Base-by-base conservation (phyloP, 1,140 invertebrate genomes). In the Mylabris phalerata region DNA sequence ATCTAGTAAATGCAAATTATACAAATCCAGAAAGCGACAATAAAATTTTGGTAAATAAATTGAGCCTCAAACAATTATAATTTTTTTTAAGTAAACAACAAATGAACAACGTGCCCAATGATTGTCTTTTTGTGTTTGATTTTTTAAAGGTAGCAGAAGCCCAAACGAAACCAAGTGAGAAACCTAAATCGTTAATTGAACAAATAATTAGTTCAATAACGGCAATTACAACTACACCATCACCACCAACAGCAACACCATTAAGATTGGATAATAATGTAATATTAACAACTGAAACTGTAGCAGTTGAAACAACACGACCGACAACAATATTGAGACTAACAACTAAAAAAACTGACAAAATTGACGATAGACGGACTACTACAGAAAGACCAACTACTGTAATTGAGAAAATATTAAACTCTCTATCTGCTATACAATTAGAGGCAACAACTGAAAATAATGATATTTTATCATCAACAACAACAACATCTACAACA, bases 311-410 rank as follows among this genome's bases (percentile, higher is more conserved):
- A 10, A 10, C 41, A 42, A 58, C 59, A 9, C 62, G 60, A 56
- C 56, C 50, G 42, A 68, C 69, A 26, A 71, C 72, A 11, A 73
- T 73, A 26, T 64, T 71, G 48, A 72, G 67, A 64, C 56, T 73
- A 49, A 63, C 70, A 13, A 60, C 58, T 11, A 71, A 68, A 66
- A 69, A 64, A 60, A 48, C 65, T 19, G 63, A 58, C 40, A 56
- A 56, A 47, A 57, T 63, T 61, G 64, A 69, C 61, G 67, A 42
- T 11, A 42, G 3, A 42, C 41, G 41, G 11, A 42, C 4, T 7
- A 73, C 72, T 32, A 73, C 67, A 45, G 72, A 72, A 64, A 71
- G 70, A 67, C 71, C 71, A n/a, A 73, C 72, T 7, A 73, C 72
- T 7, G 67, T 74, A 42, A 74, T 74, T 50, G 71, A 74, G 62